phyloP scores from a whole-genome alignment of 37 sponge, comb jelly and placozoan genomes.

The Aplysina aerophoba region DNA sequence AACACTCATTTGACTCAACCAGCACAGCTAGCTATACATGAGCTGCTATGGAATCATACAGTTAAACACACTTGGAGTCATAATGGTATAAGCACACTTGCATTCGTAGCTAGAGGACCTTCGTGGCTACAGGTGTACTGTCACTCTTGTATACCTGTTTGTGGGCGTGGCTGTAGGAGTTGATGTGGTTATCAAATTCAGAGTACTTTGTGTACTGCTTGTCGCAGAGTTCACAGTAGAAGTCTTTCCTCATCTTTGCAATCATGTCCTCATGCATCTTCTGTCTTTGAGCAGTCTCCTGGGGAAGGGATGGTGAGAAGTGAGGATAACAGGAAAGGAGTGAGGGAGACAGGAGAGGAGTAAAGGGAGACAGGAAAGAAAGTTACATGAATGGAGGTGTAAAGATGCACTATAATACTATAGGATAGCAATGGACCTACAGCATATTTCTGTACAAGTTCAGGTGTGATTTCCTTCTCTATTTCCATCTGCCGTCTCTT shows the following conservation, averaged over 20 bases:
- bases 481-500: slow-evolving; percentile 80
- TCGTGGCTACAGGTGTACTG: too few relatives aligned
- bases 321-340: neutral
- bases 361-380: neutral
- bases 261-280: slow-evolving; percentile 58
- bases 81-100: too few relatives aligned
- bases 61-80: neutral
- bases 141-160: slow-evolving; percentile 74
- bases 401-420: neutral
- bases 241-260: slow-evolving; percentile 73
- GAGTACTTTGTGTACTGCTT: slow-evolving; percentile 90
- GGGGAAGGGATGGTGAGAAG: too few relatives aligned
- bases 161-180: slow-evolving; percentile 92
- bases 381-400: too few relatives aligned
- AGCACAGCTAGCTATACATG: too few relatives aligned
- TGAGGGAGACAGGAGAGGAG: neutral
- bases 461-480: slow-evolving; percentile 83
- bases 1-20: too few relatives aligned
- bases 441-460: slow-evolving; percentile 70
- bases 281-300: slow-evolving; percentile 57
- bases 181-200: slow-evolving; percentile 91
- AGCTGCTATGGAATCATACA: too few relatives aligned
- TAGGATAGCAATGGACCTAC: slow-evolving; percentile 2
- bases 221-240: slow-evolving; percentile 88
- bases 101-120: too few relatives aligned